Evolutionary conservation across 2,797 vertebrate species (phyloP), one percentile per base, ranked within the genome.

Genomic region (Eupleurogrammus muticus): DNA sequence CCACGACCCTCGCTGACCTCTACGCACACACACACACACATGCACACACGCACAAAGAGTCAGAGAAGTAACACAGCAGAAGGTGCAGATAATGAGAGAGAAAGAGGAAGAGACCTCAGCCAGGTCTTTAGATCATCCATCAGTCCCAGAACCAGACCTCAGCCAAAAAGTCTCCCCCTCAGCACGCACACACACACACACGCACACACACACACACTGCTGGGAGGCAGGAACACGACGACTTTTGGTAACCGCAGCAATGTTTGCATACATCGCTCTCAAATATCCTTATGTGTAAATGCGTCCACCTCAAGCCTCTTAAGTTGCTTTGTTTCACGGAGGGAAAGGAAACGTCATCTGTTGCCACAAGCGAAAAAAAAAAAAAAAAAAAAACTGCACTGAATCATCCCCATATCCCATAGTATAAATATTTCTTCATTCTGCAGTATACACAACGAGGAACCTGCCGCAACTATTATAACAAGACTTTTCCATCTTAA

Each of bases 351-450:
- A 83, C 77, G 75, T 87, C 89, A 90, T 71, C 23, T 23, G n/a
- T 81, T 5, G 48, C 85, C 87, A 83, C 82, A 65, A 83, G 80
- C 78, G 50, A 38, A 77, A 75, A n/a, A n/a, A n/a, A n/a, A n/a
- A n/a, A n/a, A n/a, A n/a, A n/a, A n/a, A n/a, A n/a, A n/a, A n/a
- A 83, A 68, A 79, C 68, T 57, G 68, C 50, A 23, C 71, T 62
- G 60, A 76, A 68, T 62, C 83, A 20, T 46, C 75, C 64, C 55
- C 69, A 23, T 50, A 53, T 71, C 83, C 80, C 63, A 21, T 66
- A 54, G 67, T 71, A 66, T 87, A 91, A 91, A 90, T 86, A 90
- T 86, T 90, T 90, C 86, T 87, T 61, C 50, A 46, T 76, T 82
- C 79, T 70, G 79, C 76, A 76, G 80, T 23, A 75, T 48, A 84